Evolutionary conservation across 2,888 invertebrate species (phyloP), one percentile per base, ranked within the genome.

Genomic region (Sinhomidia bicolor): DNA sequence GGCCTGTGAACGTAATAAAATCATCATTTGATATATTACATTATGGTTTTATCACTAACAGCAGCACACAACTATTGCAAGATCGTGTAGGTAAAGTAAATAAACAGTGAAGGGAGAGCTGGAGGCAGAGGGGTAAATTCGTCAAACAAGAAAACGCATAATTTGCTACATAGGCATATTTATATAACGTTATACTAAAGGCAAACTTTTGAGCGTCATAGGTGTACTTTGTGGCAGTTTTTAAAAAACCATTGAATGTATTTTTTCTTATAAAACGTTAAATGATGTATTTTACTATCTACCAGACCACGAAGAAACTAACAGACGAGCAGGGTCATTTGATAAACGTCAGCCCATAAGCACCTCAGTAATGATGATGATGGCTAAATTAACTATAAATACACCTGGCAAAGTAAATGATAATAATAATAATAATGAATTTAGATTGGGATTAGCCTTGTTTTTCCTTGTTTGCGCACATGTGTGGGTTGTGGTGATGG

Each of bases 371-470:
- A 81, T 83, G 62, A 82, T 87, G 60, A 88, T 88, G 84, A 79
- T 88, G 88, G 57, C 71, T 84, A 88, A 88, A 88, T 88, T 88
- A 84, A 78, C 79, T 84, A 32, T 65, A 80, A 84, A 84, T 84
- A 85, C 89, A 89, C 89, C 85, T 85, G 88, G 85, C 62, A 47
- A 85, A 65, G 51, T 68, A 68, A 68, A 65, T 84, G 74, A 83
- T 82, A 29, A 51, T 60, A 54, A 54, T 44, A 80, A 68, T 74
- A 68, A 71, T 62, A 79, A 78, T 51, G 54, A 89, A 85, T 89
- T 89, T 89, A 85, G 44, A 62, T 80, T 83, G 23, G 74, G 84
- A 89, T 89, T 89, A 89, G 84, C 62, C 57, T 71, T 71, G 57
- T 80, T 79, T 68, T 71, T 71, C 41, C 44, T 65, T 71, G 41